Evolutionary conservation across 2,113 vertebrate species (phyloP).

Genomic region (Cynocephalus volans): DNA sequence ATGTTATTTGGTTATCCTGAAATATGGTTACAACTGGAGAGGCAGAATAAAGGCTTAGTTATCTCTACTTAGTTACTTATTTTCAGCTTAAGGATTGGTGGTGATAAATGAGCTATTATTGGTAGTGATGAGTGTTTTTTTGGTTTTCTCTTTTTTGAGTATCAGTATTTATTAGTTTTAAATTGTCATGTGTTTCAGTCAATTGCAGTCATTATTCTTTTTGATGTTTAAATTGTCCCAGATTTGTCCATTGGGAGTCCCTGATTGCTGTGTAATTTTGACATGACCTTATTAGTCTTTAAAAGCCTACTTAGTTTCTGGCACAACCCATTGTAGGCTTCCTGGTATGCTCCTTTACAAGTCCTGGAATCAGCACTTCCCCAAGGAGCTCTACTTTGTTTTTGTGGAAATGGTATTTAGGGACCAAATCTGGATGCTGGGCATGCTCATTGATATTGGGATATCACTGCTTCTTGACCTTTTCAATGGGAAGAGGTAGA

Average conservation of each 20-base stretch:
- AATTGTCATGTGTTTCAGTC: conserved; percentile 55
- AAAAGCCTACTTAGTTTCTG: conserved; percentile 52
- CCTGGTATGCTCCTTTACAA: conserved; percentile 49
- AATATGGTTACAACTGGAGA: neutral
- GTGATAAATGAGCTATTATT: conserved; percentile 53
- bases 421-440: neutral
- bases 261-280: conserved; percentile 37
- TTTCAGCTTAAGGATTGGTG: neutral
- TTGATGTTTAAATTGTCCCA: conserved; percentile 53
- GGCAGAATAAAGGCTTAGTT: conserved; percentile 6
- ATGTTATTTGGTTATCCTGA: neutral
- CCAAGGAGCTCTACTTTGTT: neutral
- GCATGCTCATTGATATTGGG: neutral
- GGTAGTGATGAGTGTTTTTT: conserved; percentile 2
- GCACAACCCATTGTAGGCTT: neutral
- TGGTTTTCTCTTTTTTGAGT: neutral
- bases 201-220: conserved; percentile 71
- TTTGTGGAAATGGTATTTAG: conserved; percentile 14
- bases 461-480: conserved; percentile 34
- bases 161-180: conserved; percentile 38
- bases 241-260: conserved; percentile 54
- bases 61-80: neutral
- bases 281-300: conserved; percentile 49
- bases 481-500: conserved; percentile 32
- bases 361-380: conserved; percentile 25